Conservation (phyloP, 2,797 vertebrate species). For the Helostoma temminkii region DNA sequence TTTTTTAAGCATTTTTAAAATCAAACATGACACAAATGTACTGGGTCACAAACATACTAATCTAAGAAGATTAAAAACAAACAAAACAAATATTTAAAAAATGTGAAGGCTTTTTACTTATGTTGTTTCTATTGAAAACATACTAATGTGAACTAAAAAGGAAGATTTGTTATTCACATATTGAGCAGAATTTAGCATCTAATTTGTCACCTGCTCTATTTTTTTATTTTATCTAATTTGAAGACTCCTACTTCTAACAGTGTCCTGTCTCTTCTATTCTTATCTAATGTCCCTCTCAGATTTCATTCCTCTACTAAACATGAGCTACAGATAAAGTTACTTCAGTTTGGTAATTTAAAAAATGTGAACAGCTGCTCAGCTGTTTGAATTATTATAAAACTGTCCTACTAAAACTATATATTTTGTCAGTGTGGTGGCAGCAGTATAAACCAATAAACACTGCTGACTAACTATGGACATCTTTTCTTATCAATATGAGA, state of each 20-base stretch:
- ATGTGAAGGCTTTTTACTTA: not conserved
- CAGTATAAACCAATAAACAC: not conserved
- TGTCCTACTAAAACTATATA: too few relatives aligned
- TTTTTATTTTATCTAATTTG: not conserved
- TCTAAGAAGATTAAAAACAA: too few relatives aligned
- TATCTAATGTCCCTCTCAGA: conserved; percentile 9
- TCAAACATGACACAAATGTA: not conserved
- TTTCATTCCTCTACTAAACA: not conserved
- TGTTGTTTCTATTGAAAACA: too few relatives aligned
- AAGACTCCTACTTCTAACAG: too few relatives aligned
- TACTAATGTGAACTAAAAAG: conserved; percentile 5
- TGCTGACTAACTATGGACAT: not conserved
- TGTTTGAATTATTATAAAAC: conserved; percentile 1
- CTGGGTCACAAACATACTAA: not conserved
- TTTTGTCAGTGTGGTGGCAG: not conserved
- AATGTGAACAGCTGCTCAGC: not conserved
- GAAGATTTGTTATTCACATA: conserved; percentile 40
- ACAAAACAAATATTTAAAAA: too few relatives aligned
- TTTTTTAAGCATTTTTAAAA: not conserved
- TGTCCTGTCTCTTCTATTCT: not conserved
- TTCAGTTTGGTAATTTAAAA: not conserved
- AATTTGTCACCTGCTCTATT: not conserved
- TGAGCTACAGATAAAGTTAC: not conserved
- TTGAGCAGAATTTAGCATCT: not conserved
- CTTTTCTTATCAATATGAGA: not conserved